phyloP scores from a whole-genome alignment of 2,797 vertebrate species.

The Karalla daura region DNA sequence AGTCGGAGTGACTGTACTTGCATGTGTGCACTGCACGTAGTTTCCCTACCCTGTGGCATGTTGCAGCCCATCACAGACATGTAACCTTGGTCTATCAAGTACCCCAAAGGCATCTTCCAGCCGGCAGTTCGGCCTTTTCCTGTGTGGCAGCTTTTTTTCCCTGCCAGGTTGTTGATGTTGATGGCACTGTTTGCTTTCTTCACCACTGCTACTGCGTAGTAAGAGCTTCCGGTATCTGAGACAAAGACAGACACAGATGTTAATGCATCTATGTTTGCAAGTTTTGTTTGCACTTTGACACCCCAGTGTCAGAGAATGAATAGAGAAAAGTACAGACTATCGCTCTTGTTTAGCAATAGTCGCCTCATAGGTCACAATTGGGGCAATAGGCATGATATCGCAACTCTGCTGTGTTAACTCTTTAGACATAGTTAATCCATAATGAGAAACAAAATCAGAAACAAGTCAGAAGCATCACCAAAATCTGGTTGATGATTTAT shows the following conservation, averaged over 20 bases:
- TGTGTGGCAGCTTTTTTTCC: conserved; percentile 90
- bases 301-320: not conserved
- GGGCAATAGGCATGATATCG: not conserved
- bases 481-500: too few relatives aligned
- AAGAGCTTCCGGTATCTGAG: conserved; percentile 79
- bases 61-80: conserved; percentile 91
- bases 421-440: not conserved
- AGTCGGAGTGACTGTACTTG: not conserved
- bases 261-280: not conserved
- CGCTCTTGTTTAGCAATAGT: not conserved
- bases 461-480: too few relatives aligned
- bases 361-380: not conserved
- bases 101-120: conserved; percentile 93
- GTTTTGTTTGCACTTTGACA: not conserved
- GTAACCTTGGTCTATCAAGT: conserved; percentile 87
- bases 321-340: too few relatives aligned
- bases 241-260: conserved; percentile 8
- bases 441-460: not conserved
- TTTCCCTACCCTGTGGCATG: conserved; percentile 82
- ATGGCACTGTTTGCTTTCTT: conserved; percentile 78
- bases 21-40: not conserved
- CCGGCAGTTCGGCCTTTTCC: conserved; percentile 90
- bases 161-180: conserved; percentile 86
- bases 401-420: not conserved
- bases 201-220: conserved; percentile 93